Percentiles rank a stretch among this genome's conserved stretches.
These are phyloP conservation scores for Lycocorax pyrrhopterus DNA, from an alignment of 2,113 vertebrate species.

Conservation along the genomic window DNA sequence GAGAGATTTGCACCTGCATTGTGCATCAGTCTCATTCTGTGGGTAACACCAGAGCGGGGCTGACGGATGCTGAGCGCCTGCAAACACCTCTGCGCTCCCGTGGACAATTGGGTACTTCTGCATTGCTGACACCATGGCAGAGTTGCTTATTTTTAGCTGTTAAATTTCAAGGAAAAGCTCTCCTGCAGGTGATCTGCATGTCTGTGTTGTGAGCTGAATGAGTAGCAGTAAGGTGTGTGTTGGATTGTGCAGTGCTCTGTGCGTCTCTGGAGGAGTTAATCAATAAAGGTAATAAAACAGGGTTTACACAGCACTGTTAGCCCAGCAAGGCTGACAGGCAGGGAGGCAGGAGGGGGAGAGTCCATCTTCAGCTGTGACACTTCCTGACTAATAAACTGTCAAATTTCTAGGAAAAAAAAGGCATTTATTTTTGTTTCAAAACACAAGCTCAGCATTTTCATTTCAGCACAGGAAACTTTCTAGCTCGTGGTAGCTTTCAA, in stretches of 20 bases:
- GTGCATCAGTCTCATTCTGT: neutral
- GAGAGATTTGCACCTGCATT: neutral
- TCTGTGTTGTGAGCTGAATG: neutral
- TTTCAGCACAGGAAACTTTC: neutral
- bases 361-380: neutral
- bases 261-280: neutral
- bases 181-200: neutral
- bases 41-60: neutral
- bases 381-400: neutral
- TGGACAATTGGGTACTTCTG: fast-evolving
- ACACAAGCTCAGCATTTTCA: neutral
- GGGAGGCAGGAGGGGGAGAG: neutral
- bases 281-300: neutral
- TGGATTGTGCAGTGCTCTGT: neutral
- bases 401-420: neutral
- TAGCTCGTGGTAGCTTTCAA: neutral
- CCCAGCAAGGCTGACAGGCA: neutral
- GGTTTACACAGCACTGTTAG: neutral
- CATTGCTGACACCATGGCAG: neutral
- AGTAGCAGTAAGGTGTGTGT: neutral
- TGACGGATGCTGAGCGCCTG: fast-evolving
- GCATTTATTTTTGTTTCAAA: neutral
- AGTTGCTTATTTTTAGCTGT: neutral
- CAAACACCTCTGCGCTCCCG: neutral
- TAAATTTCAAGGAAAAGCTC: neutral